Evolutionary conservation across 2,888 invertebrate species (phyloP).

Genomic region (Napeogenes inachia): DNA sequence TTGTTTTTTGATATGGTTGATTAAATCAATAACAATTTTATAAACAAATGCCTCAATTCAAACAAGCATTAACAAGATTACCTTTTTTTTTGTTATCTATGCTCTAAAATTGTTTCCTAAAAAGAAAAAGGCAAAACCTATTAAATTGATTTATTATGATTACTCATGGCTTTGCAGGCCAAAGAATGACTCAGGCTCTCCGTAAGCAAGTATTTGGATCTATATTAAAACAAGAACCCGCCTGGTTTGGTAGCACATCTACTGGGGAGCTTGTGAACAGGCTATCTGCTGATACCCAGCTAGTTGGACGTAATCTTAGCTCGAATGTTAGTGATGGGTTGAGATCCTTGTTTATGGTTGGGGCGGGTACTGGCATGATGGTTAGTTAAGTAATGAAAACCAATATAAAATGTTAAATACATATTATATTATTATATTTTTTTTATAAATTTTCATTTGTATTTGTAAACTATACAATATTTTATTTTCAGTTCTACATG

Average conservation of each 20-base stretch:
- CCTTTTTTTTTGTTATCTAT: neutral
- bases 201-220: constrained; percentile 87
- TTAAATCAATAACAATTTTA: no score
- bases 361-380: constrained; percentile 96
- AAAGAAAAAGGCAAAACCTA: neutral
- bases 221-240: constrained; percentile 91
- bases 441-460: no score
- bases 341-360: constrained; percentile 89
- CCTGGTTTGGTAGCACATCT: constrained; percentile 92
- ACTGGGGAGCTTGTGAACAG: constrained; percentile 96
- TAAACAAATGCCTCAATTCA: no score
- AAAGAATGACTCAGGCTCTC: constrained; percentile 89
- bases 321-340: constrained; percentile 97
- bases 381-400: constrained; percentile 63
- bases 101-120: neutral
- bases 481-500: constrained; percentile 86
- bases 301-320: constrained; percentile 94
- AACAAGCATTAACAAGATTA: no score
- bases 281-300: constrained; percentile 91
- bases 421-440: no score
- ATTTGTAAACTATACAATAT: neutral
- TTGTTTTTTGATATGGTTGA: no score
- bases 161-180: constrained; percentile 77
- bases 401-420: neutral
- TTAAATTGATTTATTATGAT: neutral